Evolutionary conservation across 2,113 vertebrate species (phyloP).

Genomic region (Castor canadensis): DNA sequence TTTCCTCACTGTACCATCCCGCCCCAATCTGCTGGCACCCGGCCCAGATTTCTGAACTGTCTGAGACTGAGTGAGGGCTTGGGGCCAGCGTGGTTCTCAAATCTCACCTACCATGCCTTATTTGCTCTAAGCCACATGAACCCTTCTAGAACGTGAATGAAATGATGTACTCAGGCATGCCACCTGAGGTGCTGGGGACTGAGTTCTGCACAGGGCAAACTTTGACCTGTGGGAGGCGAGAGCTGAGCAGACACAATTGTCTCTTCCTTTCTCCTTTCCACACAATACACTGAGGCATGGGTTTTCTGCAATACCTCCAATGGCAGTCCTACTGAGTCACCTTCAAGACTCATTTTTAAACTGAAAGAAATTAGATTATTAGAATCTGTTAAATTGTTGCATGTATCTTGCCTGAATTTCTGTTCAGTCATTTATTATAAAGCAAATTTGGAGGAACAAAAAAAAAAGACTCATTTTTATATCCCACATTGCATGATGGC

Average conservation of each 20-base stretch:
- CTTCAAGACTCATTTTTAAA: neutral
- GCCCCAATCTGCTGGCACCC: neutral
- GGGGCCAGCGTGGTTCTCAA: neutral
- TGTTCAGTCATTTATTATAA: no score
- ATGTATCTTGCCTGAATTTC: no score
- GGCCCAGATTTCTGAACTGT: neutral
- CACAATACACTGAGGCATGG: neutral
- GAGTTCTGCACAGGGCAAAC: no score
- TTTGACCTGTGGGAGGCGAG: neutral
- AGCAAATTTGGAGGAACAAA: no score
- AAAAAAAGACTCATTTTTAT: no score
- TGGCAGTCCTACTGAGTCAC: neutral
- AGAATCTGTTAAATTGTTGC: no score
- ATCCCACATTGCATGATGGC: fast-evolving
- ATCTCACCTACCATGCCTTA: neutral
- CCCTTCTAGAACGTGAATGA: neutral
- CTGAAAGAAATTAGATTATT: no score
- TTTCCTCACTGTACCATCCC: neutral
- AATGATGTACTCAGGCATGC: neutral
- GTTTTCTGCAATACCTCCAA: neutral
- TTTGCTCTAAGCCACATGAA: neutral
- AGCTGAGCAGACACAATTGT: neutral
- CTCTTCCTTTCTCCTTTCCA: neutral
- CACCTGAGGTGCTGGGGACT: neutral
- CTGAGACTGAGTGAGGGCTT: neutral